Percentiles rank a stretch among this genome's conserved stretches.
Conservation (phyloP, 2,888 invertebrate species). For the Vannuccia rotundouncinata region DNA sequence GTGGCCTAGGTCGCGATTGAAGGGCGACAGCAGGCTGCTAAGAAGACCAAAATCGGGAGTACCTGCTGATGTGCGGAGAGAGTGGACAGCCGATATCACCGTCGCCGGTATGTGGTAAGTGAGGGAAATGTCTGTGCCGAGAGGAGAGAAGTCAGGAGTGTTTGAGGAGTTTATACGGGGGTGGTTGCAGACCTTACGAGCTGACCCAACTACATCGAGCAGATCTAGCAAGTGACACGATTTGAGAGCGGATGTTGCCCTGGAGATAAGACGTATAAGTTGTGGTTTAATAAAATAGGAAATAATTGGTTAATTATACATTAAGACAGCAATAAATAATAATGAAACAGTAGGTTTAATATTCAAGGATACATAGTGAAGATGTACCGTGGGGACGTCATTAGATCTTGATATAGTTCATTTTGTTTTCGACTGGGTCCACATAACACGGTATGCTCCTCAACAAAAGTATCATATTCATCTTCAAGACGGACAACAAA, state of each 20-base stretch:
- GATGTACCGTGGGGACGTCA: conserved; percentile 6
- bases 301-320: too few relatives aligned
- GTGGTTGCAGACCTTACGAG: neutral
- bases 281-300: too few relatives aligned
- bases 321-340: neutral
- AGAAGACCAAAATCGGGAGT: neutral
- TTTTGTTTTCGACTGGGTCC: neutral
- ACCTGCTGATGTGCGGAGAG: neutral
- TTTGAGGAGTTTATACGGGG: too few relatives aligned
- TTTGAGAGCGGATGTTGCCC: neutral
- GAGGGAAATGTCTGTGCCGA: neutral
- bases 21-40: neutral
- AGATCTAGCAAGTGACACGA: neutral
- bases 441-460: neutral
- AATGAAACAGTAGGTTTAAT: neutral
- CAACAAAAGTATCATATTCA: neutral
- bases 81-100: neutral
- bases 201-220: neutral
- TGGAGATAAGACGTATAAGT: too few relatives aligned
- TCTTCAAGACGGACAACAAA: neutral
- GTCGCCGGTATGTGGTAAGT: neutral
- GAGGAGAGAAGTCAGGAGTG: neutral
- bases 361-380: too few relatives aligned
- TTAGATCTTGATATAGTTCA: neutral
- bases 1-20: neutral